Base-by-base conservation (phyloP, 2,797 vertebrate genomes). In the Hyperoplus lanceolatus region DNA sequence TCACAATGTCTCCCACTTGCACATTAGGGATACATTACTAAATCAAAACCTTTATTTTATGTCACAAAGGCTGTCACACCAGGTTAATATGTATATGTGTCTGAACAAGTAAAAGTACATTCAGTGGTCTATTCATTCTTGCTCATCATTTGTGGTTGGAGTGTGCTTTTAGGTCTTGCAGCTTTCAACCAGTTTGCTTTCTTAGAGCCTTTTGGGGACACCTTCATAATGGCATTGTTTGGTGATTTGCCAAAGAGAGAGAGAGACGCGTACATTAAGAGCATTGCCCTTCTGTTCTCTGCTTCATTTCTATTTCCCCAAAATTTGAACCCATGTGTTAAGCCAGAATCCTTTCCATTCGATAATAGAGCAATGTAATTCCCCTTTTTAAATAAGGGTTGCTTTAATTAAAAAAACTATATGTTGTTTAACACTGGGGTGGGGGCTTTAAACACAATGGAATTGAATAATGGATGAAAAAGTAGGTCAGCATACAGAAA, bases 171-270 rank as follows among this genome's bases (percentile, higher is more conserved):
- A 36, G 12, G 16, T 38, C 6, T 53, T 51, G 3, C 38, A 60
- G 18, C 18, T 65, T 45, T 38, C 10, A 58, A 55, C 43, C 5
- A 29, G 38, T 70, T 56, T 53, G 8, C 15, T 39, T 50, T 80
- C 6, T 55, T 16, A 41, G 4, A 41, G 59, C 55, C 16, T 18
- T 60, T 46, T 12, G 29, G 59, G 14, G 15, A 15, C 6, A 50
- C 11, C 12, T 21, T 39, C 53, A 84, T 76, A 84, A 78, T 73
- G 58, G 16, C 63, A 57, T 54, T 6, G 79, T 68, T 49, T 16
- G 70, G 70, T 57, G 53, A 80, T 86, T 73, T 73, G 56, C 64
- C 59, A 46, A 29, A 48, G 38, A 73, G 67, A 74, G 67, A 74
- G n/a, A n/a, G 51, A 6, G 29, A 73, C 55, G n/a, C 46, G 3